A percentile compares a stretch with the other conserved stretches of the same genome.
Conservation (phyloP, 2,113 vertebrate species). For the Copsychus sechellarum region DNA sequence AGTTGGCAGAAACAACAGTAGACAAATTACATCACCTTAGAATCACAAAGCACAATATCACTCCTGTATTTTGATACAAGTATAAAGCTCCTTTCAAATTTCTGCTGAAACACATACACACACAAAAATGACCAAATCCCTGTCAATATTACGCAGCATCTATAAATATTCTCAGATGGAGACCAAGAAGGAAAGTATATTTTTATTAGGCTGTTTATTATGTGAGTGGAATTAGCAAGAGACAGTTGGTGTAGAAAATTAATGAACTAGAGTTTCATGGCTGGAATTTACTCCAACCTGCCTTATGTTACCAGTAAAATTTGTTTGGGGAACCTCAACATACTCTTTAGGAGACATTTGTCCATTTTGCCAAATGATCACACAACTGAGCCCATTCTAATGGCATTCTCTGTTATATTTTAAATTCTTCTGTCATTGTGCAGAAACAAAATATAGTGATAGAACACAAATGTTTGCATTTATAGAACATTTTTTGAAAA, state of each 20-base stretch:
- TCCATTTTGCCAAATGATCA: conserved; percentile 64
- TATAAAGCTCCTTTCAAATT: conserved; percentile 7
- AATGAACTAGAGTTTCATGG: conserved; percentile 75
- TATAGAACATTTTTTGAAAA: neutral
- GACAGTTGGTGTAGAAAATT: conserved; percentile 74
- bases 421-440: conserved; percentile 15
- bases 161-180: conserved; percentile 68
- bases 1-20: conserved; percentile 66
- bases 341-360: conserved; percentile 67
- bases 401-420: conserved; percentile 16
- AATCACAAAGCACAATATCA: conserved; percentile 41
- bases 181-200: conserved; percentile 62
- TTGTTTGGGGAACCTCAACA: conserved; percentile 67
- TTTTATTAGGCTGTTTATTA: conserved; percentile 73
- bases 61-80: conserved; percentile 22
- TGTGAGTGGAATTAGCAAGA: conserved; percentile 71
- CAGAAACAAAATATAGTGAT: conserved; percentile 17
- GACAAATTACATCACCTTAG: conserved; percentile 68
- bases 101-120: neutral
- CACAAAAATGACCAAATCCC: neutral
- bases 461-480: conserved; percentile 18
- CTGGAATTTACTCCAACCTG: conserved; percentile 70
- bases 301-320: conserved; percentile 73
- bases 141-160: conserved; percentile 40
- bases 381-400: conserved; percentile 42